Base-by-base conservation (phyloP, 2,888 invertebrate species). In the Terebella lapidaria region DNA sequence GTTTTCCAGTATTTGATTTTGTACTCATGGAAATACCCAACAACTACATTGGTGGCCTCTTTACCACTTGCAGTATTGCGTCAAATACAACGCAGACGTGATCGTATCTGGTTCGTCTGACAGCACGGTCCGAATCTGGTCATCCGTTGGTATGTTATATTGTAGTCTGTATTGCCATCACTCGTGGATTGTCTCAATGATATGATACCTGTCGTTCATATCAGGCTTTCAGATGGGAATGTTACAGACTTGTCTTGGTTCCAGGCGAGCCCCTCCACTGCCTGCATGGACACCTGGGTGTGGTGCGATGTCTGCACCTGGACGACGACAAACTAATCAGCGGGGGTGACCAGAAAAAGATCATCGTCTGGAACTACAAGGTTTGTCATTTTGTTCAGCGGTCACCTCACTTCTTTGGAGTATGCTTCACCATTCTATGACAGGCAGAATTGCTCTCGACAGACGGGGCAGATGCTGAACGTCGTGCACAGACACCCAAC, bases 291-390 rank as follows among this genome's bases (percentile, higher is more conserved):
- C 78, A 78, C 62, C 64, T 78, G 1, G 78, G 78, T 18, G 70
- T 77, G n/a, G 76, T 78, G 1, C 59, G 76, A 27, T 75, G 74
- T 67, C 64, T 77, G 22, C 63, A 73, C 59, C 68, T 78, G 28
- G 71, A 72, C 59, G 64, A 70, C 3, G 68, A 75, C 20, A 66
- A 73, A 49, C 67, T 78, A 29, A 71, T 78, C 61, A 76, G 73
- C 60, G 77, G 74, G 1, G 78, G 78, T 3, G 77, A 78, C 62
- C 75, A 74, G 64, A 77, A 74, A 68, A 74, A 73, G 63, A 70
- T 77, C 27, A 68, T 72, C 27, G 67, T 77, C 56, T 78, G 78
- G 78, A 71, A 77, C 57, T 76, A 69, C 59, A 74, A 65, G 67
- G 77, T 77, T n/a, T n/a, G n/a, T n/a, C n/a, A n/a, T n/a, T n/a